Conservation (phyloP, 2,888 invertebrate species). For the Drosophila ustulata region DNA sequence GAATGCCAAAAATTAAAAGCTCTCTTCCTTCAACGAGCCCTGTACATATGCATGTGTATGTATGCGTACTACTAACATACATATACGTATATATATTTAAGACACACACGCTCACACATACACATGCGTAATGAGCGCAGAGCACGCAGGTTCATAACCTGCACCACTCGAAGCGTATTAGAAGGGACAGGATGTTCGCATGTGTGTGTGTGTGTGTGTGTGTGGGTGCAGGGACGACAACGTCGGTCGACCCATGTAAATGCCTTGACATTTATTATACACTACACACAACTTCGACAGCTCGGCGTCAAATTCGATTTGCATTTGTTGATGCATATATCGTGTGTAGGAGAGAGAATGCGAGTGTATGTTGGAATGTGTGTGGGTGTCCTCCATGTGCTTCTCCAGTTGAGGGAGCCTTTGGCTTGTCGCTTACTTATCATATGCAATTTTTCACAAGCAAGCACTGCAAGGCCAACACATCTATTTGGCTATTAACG, state of each 20-base stretch:
- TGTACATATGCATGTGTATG: conserved; percentile 38
- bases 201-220: conserved; percentile 28
- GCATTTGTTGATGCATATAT: conserved; percentile 56
- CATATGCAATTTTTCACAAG: conserved; percentile 41
- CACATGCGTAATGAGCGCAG: conserved; percentile 66
- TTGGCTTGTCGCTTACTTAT: conserved; percentile 23
- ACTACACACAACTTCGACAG: conserved; percentile 70
- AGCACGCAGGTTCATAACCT: conserved; percentile 82
- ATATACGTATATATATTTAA: conserved; percentile 37
- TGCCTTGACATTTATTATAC: conserved; percentile 80
- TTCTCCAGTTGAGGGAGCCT: not conserved
- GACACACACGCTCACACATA: conserved; percentile 42
- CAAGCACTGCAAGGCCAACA: conserved; percentile 50
- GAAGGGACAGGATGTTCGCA: conserved; percentile 64
- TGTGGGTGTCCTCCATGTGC: conserved; percentile 16
- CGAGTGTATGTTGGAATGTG: conserved; percentile 18
- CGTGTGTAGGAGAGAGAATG: conserved; percentile 17
- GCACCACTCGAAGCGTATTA: conserved; percentile 79
- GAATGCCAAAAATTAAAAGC: conserved; percentile 80
- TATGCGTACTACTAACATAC: conserved; percentile 69
- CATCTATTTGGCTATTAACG: conserved; percentile 21
- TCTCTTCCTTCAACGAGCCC: conserved; percentile 54
- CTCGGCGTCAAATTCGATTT: conserved; percentile 73
- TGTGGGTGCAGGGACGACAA: conserved; percentile 48
- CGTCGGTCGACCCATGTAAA: conserved; percentile 69